These are phyloP conservation scores for Lampris megalopsis DNA, from an alignment of 2,113 vertebrate genomes.

Conservation along the genomic window DNA sequence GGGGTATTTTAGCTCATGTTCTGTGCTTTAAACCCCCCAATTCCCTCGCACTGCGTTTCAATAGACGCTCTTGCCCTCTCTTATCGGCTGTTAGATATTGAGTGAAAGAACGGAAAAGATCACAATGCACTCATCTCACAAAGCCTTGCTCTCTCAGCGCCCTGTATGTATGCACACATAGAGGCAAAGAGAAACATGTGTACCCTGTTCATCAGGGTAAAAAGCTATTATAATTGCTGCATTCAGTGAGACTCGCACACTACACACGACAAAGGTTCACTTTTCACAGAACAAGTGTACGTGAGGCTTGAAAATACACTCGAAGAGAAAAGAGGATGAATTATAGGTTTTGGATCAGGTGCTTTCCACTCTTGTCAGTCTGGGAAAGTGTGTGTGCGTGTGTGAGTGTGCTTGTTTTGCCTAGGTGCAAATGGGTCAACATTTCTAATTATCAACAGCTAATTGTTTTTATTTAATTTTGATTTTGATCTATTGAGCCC, in stretches of 20 bases:
- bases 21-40: background rate
- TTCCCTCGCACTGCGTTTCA: conserved; percentile 15
- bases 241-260: background rate
- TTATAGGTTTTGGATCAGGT: background rate
- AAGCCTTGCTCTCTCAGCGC: background rate
- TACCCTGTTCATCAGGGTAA: conserved; percentile 22
- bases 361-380: background rate
- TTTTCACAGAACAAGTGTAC: too few species aligned
- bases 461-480: too few species aligned
- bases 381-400: background rate
- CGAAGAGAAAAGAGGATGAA: background rate
- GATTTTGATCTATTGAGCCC: too few species aligned
- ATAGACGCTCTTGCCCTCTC: conserved; percentile 18
- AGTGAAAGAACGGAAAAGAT: conserved; percentile 2
- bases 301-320: background rate
- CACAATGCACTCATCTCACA: background rate
- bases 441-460: too few species aligned
- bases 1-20: background rate
- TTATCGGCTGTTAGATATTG: background rate
- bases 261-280: background rate
- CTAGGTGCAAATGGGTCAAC: too few species aligned
- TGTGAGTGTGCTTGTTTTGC: background rate
- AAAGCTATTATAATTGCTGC: conserved; percentile 4
- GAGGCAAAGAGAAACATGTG: background rate
- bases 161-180: conserved; percentile 3